phyloP scores from a whole-genome alignment of 2,888 invertebrate species.

The Ectemnius lituratus region DNA sequence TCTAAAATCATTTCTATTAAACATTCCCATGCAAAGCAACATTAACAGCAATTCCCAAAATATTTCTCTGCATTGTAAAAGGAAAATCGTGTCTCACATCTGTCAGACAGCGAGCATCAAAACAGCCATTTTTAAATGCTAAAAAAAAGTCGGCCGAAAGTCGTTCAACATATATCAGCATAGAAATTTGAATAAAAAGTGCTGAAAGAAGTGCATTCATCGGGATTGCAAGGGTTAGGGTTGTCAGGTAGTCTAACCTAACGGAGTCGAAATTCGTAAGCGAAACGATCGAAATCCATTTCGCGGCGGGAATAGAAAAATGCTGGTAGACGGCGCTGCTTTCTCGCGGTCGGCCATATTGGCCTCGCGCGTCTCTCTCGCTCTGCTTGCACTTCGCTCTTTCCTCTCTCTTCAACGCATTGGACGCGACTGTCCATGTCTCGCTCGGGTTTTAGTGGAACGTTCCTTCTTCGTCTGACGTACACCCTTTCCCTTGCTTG shows the following conservation, averaged over 20 bases:
- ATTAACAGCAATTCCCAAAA: too few species aligned
- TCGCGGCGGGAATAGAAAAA: slow-evolving; percentile 72
- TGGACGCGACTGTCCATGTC: not conserved
- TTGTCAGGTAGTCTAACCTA: slow-evolving; percentile 22
- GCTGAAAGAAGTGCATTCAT: too few species aligned
- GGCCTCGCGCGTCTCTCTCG: not conserved
- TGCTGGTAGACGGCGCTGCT: slow-evolving; percentile 73
- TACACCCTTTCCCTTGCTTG: slow-evolving; percentile 32
- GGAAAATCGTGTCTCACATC: too few species aligned
- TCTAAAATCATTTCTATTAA: too few species aligned
- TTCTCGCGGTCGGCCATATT: slow-evolving; percentile 71
- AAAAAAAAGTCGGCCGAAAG: too few species aligned
- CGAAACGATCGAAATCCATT: slow-evolving; percentile 34
- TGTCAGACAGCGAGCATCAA: too few species aligned
- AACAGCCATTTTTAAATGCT: too few species aligned
- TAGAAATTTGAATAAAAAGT: too few species aligned
- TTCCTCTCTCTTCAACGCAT: not conserved
- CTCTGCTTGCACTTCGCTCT: not conserved
- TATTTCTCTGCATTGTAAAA: too few species aligned
- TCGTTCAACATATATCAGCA: too few species aligned
- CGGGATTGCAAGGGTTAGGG: too few species aligned
- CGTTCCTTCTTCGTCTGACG: not conserved
- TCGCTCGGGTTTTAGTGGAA: not conserved
- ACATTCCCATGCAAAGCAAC: too few species aligned
- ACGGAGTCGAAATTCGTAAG: slow-evolving; percentile 7